Evolutionary conservation across 2,113 vertebrate species (phyloP).

Genomic region (Helogale parvula): DNA sequence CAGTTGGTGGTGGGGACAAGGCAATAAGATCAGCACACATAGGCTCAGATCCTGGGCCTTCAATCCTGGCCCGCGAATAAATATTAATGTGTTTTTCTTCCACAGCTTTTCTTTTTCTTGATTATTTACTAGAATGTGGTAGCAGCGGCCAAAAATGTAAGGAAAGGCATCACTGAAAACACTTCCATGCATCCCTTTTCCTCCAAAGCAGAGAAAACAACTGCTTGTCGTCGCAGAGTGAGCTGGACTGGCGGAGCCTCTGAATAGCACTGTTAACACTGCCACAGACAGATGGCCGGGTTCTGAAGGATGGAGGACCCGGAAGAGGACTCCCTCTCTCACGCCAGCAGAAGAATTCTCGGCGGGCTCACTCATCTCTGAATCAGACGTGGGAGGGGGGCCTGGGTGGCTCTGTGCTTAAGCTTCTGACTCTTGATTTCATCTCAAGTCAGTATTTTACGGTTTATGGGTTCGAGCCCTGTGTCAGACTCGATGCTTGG

Average conservation of each 20-base stretch:
- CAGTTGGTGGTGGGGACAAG: not conserved
- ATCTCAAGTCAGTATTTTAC: no score
- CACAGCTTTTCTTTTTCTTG: no score
- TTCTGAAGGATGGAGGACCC: no score
- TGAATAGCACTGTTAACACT: accelerated
- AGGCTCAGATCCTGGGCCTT: not conserved
- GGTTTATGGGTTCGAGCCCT: no score
- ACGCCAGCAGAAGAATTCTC: not conserved
- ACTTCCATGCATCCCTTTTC: not conserved
- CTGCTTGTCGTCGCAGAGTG: no score
- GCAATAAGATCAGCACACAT: not conserved
- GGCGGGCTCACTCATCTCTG: no score
- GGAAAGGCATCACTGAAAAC: not conserved
- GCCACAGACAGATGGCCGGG: accelerated
- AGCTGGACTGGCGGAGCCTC: not conserved
- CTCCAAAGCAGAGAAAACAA: not conserved
- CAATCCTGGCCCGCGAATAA: not conserved
- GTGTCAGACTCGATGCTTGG: no score
- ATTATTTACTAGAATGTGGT: not conserved
- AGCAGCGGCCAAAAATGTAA: not conserved
- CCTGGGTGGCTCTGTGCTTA: no score
- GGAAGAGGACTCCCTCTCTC: no score
- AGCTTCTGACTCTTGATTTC: no score
- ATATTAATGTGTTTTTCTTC: not conserved
- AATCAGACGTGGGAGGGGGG: not conserved